These are phyloP conservation scores for Syngnathus floridae DNA, from an alignment of 2,113 vertebrate species.

Conservation along the genomic window DNA sequence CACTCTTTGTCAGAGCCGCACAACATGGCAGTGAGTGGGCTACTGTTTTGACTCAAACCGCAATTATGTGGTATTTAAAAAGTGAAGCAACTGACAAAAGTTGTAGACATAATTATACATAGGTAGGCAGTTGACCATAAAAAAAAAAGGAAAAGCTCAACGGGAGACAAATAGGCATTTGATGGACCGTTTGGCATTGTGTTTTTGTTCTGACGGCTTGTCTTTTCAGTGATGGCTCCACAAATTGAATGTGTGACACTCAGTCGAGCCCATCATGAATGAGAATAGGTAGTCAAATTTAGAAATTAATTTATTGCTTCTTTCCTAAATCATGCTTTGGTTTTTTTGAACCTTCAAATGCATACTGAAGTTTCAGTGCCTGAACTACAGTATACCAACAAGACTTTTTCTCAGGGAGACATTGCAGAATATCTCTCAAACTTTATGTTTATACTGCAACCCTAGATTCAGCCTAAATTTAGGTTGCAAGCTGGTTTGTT, in stretches of 20 bases:
- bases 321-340: not conserved
- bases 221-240: not conserved
- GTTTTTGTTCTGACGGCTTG: not conserved
- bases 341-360: not conserved
- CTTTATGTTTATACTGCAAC: slow-evolving; percentile 7
- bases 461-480: slow-evolving; percentile 14
- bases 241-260: not conserved
- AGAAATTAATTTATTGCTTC: not conserved
- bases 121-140: not conserved
- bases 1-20: slow-evolving; percentile 46
- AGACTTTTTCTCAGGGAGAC: not conserved
- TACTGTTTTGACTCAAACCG: slow-evolving; percentile 58
- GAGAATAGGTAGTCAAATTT: not conserved
- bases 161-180: not conserved
- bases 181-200: not conserved
- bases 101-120: not conserved
- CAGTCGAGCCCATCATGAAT: not conserved
- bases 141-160: not conserved
- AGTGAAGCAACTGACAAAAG: not conserved
- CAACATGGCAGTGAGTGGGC: slow-evolving; percentile 50
- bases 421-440: not conserved
- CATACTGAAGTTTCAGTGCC: not conserved
- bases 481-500: slow-evolving; percentile 50
- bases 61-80: slow-evolving; percentile 59
- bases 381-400: not conserved